Evolutionary conservation across 1,140 invertebrate species (phyloP).

Genomic region (Procambarus virginalis): DNA sequence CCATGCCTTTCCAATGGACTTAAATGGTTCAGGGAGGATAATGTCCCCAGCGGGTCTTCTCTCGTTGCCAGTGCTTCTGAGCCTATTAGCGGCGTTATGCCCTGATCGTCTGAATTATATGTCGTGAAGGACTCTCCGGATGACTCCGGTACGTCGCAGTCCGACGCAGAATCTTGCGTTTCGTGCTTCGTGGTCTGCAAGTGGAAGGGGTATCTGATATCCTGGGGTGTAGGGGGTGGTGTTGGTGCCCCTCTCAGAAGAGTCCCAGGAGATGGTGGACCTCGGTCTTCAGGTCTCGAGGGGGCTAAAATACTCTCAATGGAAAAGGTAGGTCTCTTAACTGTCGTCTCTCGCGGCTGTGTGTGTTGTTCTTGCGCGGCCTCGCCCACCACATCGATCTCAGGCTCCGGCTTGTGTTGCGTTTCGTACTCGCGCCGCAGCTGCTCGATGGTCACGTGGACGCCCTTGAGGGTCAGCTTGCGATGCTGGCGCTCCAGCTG

Average conservation of each 20-base stretch:
- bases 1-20: not conserved
- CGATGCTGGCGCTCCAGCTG: slow-evolving; percentile 92
- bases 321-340: slow-evolving; percentile 64
- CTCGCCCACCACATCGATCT: slow-evolving; percentile 66
- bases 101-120: slow-evolving; percentile 17
- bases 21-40: not conserved
- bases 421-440: slow-evolving; percentile 84
- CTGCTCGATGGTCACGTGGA: slow-evolving; percentile 89
- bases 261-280: slow-evolving; percentile 67
- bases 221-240: slow-evolving; percentile 59
- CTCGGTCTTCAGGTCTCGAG: slow-evolving; percentile 46
- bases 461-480: slow-evolving; percentile 91
- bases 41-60: not conserved
- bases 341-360: slow-evolving; percentile 44
- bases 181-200: slow-evolving; percentile 47
- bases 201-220: slow-evolving; percentile 25
- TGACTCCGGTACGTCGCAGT: slow-evolving; percentile 27
- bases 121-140: not conserved
- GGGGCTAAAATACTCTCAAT: slow-evolving; percentile 68
- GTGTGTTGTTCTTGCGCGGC: slow-evolving; percentile 39
- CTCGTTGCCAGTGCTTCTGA: not conserved
- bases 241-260: slow-evolving; percentile 68
- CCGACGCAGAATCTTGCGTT: slow-evolving; percentile 25
- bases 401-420: slow-evolving; percentile 72
- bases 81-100: not conserved